Evolutionary conservation across 2,888 invertebrate genomes (phyloP), one percentile per base, ranked within the genome.

Genomic region (Eupithecia dodoneata): DNA sequence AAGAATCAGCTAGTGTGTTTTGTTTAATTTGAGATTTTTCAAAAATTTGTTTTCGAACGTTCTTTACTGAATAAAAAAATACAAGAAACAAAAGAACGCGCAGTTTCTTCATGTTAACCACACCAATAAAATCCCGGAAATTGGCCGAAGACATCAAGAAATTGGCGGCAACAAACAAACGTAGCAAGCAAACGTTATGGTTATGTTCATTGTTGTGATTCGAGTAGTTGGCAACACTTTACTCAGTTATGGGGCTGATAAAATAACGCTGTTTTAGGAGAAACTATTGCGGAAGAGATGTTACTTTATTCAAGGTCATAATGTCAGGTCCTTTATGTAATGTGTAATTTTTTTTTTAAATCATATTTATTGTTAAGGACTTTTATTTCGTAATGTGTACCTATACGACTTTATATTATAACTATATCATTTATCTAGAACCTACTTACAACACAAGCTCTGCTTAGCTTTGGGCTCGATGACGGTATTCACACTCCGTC

Each of bases 141-240:
- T 75, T 76, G 78, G 59, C 76, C 76, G 45, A 71, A 75, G 76
- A 81, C 79, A 80, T 84, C 80, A 83, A 82, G 85, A 86, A 88
- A 91, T 90, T 89, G 88, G 86, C 88, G 87, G 85, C 85, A 85
- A 88, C 89, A 88, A 88, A 89, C 87, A 87, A 88, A 85, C 84
- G 83, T 45, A 72, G 49, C 87, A 90, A 90, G 90, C 88, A 89
- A 91, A 90, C 88, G 89, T 93, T 91, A 94, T 88, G 88, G 90
- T 92, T 92, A 93, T 89, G 88, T 91, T 92, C 92, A 92, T 92
- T 89, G 88, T 80, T 72, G 76, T 73, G 59, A 76, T 89, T 82
- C 88, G 88, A 88, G 90, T 91, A 89, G 88, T 87, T 90, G 88
- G 86, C 86, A 89, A 90, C 91, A 91, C 90, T 92, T 91, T 86